Percentiles rank a stretch among this genome's conserved stretches.
phyloP scores from a whole-genome alignment of 2,888 invertebrate species.

The Tenthredo livida region DNA sequence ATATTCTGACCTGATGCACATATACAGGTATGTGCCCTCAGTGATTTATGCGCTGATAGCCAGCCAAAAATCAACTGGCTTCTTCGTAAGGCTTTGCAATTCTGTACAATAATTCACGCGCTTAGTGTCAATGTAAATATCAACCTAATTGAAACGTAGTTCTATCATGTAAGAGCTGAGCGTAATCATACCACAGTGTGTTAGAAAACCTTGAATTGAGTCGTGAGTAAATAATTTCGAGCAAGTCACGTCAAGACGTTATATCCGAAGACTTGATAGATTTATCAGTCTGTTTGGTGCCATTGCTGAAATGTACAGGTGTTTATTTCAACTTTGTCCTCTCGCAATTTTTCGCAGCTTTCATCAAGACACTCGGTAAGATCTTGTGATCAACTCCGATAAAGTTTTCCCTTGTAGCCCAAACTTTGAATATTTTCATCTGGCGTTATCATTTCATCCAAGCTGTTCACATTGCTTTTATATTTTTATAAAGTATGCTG shows the following conservation, averaged over 20 bases:
- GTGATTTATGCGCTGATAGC: too few species aligned
- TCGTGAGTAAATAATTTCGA: background rate
- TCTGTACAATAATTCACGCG: too few species aligned
- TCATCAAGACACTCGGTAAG: constrained; percentile 65
- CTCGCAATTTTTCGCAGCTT: background rate
- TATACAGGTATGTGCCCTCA: too few species aligned
- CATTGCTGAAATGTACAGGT: constrained; percentile 56
- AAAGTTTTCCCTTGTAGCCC: constrained; percentile 57
- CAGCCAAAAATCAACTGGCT: too few species aligned
- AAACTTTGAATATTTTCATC: constrained; percentile 57
- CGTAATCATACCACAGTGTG: background rate
- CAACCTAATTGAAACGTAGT: background rate
- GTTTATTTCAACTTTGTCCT: constrained; percentile 52
- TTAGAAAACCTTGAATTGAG: background rate
- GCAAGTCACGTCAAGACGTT: background rate
- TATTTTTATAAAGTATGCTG: constrained; percentile 62
- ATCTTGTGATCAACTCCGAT: constrained; percentile 63
- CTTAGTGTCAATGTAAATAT: too few species aligned
- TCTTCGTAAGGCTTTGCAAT: too few species aligned
- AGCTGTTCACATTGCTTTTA: constrained; percentile 61
- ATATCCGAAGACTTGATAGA: constrained; percentile 62
- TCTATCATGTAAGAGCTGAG: background rate
- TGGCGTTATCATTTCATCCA: constrained; percentile 66
- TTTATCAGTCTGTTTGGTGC: constrained; percentile 56
- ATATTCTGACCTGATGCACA: too few species aligned